phyloP scores from a whole-genome alignment of 1,140 invertebrate genomes.

The Drosophila miranda region DNA sequence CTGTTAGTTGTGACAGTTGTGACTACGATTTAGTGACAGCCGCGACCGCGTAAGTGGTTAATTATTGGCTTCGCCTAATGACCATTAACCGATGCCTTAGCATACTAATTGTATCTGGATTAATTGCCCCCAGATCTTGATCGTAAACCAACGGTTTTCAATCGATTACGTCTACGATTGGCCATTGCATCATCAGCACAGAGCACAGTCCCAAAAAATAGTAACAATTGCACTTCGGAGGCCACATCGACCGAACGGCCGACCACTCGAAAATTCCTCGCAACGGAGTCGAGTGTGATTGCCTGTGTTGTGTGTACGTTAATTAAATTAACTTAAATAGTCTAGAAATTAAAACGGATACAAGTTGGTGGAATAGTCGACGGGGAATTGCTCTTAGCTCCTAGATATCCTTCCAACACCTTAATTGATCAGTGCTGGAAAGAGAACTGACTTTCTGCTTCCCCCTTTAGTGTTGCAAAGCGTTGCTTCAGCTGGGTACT shows the following conservation, averaged over 20 bases:
- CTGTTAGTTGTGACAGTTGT: constrained; percentile 68
- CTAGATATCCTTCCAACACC: too few species aligned
- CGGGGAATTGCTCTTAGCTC: constrained; percentile 7
- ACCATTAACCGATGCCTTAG: constrained; percentile 53
- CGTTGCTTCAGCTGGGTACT: too few species aligned
- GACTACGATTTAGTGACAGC: constrained; percentile 34
- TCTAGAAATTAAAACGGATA: constrained; percentile 35
- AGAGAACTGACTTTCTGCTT: too few species aligned
- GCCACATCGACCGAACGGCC: constrained; percentile 21
- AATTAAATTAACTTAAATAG: constrained; percentile 46
- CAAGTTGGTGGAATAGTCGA: background rate
- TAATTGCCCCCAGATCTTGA: constrained; percentile 59
- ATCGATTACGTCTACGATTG: constrained; percentile 19
- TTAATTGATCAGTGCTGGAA: too few species aligned
- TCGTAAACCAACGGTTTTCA: constrained; percentile 28
- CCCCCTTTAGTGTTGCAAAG: too few species aligned
- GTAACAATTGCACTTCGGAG: constrained; percentile 31
- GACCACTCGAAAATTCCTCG: constrained; percentile 58
- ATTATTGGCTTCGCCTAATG: constrained; percentile 57
- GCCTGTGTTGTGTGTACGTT: constrained; percentile 14
- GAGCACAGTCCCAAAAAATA: constrained; percentile 4
- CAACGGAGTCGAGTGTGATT: constrained; percentile 46
- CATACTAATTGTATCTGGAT: constrained; percentile 65
- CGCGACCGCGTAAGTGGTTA: constrained; percentile 53
- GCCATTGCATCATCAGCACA: constrained; percentile 31